These are phyloP conservation scores for Eilema depressum DNA, from an alignment of 2,888 invertebrate species.

Conservation along the genomic window DNA sequence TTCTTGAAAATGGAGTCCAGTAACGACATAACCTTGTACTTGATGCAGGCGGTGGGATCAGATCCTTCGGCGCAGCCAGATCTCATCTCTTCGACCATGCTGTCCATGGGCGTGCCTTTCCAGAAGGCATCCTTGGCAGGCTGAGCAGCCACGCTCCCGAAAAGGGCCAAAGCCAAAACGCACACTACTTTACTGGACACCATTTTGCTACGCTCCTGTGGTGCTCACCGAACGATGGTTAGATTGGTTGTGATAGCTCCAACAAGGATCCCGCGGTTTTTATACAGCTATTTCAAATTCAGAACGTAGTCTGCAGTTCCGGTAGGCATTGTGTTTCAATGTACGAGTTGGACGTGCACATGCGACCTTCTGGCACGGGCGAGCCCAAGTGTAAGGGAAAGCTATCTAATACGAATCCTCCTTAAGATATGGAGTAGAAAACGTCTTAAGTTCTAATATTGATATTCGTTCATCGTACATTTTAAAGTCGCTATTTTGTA, in stretches of 20 bases:
- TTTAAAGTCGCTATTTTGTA: constrained; percentile 57
- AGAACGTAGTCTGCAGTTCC: constrained; percentile 80
- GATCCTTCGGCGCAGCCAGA: constrained; percentile 91
- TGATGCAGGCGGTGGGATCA: constrained; percentile 93
- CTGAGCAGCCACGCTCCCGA: constrained; percentile 88
- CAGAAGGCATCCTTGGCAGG: constrained; percentile 89
- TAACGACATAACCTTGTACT: constrained; percentile 93
- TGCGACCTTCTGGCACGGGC: constrained; percentile 73
- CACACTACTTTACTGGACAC: constrained; percentile 83
- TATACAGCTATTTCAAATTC: constrained; percentile 88
- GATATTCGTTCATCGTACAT: constrained; percentile 58
- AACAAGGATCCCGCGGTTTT: constrained; percentile 82
- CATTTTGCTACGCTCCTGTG: constrained; percentile 72
- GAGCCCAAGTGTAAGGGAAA: constrained; percentile 82
- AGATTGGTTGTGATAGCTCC: constrained; percentile 82
- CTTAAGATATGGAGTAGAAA: constrained; percentile 57
- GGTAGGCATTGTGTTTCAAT: constrained; percentile 80
- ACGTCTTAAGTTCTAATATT: constrained; percentile 70
- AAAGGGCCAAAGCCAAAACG: constrained; percentile 82
- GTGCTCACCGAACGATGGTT: constrained; percentile 79
- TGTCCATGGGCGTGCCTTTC: constrained; percentile 91
- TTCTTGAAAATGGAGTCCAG: constrained; percentile 93
- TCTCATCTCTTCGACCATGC: constrained; percentile 92
- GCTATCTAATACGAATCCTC: constrained; percentile 85
- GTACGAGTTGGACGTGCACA: constrained; percentile 68